Conservation (phyloP, 1,140 invertebrate species). For the Tetramorium alpestre region DNA sequence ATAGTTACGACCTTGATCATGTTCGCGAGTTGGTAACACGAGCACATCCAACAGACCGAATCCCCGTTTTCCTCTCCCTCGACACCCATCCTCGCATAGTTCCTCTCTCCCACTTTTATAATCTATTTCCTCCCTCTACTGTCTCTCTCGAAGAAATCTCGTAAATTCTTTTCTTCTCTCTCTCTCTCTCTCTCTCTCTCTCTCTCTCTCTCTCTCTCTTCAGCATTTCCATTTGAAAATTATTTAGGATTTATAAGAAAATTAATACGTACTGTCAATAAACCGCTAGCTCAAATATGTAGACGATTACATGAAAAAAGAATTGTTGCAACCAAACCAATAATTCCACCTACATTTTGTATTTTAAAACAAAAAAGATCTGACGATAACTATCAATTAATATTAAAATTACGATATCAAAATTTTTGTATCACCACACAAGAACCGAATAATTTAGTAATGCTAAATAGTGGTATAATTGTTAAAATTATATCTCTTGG, state of each 20-base stretch:
- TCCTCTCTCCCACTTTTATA: too few relatives aligned
- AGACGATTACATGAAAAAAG: neutral
- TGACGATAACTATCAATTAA: neutral
- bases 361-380: neutral
- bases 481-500: neutral
- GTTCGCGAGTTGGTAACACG: too few relatives aligned
- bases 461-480: neutral
- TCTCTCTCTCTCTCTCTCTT: neutral
- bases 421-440: neutral
- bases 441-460: neutral
- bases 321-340: neutral
- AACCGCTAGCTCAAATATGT: slow-evolving; percentile 2
- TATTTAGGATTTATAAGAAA: neutral
- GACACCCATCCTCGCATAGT: too few relatives aligned
- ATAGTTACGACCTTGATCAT: too few relatives aligned
- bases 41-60: too few relatives aligned
- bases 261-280: neutral
- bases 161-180: too few relatives aligned
- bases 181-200: too few relatives aligned
- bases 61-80: too few relatives aligned
- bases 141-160: too few relatives aligned
- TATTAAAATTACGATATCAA: neutral
- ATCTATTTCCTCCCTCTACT: too few relatives aligned
- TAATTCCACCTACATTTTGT: neutral
- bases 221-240: neutral